A percentile compares a stretch with the other conserved stretches of the same genome.
phyloP scores from a whole-genome alignment of 2,888 invertebrate species.

The Mycalesis mineus region DNA sequence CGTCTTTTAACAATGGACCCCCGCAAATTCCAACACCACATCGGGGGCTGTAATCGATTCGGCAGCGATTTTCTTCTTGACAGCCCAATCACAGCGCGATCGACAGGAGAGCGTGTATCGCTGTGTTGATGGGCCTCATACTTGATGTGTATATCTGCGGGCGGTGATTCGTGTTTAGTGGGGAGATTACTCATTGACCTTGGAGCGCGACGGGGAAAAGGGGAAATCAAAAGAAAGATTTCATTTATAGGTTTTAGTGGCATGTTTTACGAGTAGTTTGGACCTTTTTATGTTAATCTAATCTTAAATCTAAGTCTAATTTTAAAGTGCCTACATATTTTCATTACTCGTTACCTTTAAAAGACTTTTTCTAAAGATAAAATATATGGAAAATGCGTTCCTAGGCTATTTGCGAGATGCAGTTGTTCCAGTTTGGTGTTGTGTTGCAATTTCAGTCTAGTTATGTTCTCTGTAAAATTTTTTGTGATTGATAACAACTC shows the following conservation, averaged over 20 bases:
- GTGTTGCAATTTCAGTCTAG: no score
- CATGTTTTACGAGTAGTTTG: no score
- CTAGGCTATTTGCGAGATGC: no score
- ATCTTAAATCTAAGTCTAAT: no score
- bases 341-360: no score
- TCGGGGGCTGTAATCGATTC: constrained; percentile 37
- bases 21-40: constrained; percentile 40
- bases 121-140: constrained; percentile 20
- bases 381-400: no score
- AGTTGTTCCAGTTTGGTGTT: no score
- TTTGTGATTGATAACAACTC: no score
- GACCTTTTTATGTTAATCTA: no score
- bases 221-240: not conserved
- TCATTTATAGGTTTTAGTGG: not conserved
- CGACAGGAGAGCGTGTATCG: constrained; percentile 29
- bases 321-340: no score
- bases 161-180: constrained; percentile 6
- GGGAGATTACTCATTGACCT: constrained; percentile 2
- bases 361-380: no score
- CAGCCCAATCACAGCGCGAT: constrained; percentile 57
- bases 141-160: constrained; percentile 18
- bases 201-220: not conserved
- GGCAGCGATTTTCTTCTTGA: constrained; percentile 57
- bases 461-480: no score
- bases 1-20: constrained; percentile 5